Evolutionary conservation across 2,797 vertebrate genomes (phyloP).

Genomic region (Amniataba percoides): DNA sequence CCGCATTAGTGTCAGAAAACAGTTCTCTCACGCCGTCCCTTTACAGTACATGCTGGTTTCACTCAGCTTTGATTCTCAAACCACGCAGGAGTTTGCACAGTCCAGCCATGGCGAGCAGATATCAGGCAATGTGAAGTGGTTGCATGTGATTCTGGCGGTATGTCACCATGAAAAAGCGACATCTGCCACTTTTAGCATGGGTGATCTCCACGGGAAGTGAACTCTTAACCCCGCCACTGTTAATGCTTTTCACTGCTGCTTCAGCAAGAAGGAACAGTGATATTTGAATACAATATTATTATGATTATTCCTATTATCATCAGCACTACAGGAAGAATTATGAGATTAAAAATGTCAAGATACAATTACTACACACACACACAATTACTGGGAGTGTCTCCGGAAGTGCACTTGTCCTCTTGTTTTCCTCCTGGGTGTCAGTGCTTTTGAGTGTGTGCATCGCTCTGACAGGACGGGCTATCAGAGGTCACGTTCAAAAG

Average conservation of each 20-base stretch:
- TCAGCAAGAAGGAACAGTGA: neutral
- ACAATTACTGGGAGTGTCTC: neutral
- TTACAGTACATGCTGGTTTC: neutral
- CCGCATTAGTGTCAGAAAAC: constrained; percentile 20
- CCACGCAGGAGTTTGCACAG: neutral
- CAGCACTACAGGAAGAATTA: constrained; percentile 3
- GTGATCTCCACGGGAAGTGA: constrained; percentile 11
- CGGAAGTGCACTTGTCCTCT: neutral
- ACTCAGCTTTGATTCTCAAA: neutral
- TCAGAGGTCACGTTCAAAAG: constrained; percentile 43
- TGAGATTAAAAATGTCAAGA: neutral
- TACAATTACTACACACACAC: neutral
- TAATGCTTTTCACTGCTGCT: neutral
- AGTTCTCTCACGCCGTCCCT: neutral
- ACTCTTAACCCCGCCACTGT: constrained; percentile 19
- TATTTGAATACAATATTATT: neutral
- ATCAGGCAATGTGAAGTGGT: neutral
- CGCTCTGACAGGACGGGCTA: constrained; percentile 28
- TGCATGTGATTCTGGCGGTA: neutral
- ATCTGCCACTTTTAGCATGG: constrained; percentile 18
- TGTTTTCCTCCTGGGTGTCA: neutral
- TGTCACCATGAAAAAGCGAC: constrained; percentile 5
- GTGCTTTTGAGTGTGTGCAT: constrained; percentile 11
- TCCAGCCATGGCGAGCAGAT: constrained; percentile 4
- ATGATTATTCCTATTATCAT: neutral